These are phyloP conservation scores for Himantopus leucocephalus DNA, from an alignment of 2,113 vertebrate genomes.

Conservation along the genomic window DNA sequence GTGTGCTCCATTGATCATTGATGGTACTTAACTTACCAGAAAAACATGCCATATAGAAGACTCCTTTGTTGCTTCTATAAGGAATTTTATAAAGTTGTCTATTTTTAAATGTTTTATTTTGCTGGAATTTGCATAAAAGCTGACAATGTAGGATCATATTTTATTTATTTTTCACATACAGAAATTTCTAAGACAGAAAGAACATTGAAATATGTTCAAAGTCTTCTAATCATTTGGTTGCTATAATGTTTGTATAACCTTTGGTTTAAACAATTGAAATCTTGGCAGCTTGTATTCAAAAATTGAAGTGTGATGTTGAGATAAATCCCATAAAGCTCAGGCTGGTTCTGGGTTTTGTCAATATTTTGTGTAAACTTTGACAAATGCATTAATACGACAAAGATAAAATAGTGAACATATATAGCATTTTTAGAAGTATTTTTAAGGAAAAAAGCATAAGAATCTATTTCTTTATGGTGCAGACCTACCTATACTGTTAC, in stretches of 20 bases:
- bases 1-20: neutral
- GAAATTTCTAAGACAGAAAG: neutral
- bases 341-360: constrained; percentile 12
- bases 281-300: neutral
- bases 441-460: neutral
- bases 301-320: neutral
- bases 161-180: neutral
- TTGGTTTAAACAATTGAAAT: constrained; percentile 22
- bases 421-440: neutral
- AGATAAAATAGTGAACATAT: neutral
- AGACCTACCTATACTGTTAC: neutral
- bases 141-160: neutral
- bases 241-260: constrained; percentile 18
- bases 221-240: neutral
- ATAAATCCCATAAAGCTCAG: constrained; percentile 1
- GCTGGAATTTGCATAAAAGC: neutral
- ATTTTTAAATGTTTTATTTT: neutral
- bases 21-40: neutral
- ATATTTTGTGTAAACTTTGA: neutral
- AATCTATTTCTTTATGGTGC: neutral
- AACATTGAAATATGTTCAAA: neutral
- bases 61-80: neutral
- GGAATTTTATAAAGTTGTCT: neutral
- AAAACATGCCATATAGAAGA: neutral
- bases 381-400: neutral